These are phyloP conservation scores for Microctenopoma lineatum DNA, from an alignment of 2,797 vertebrate genomes.

Conservation along the genomic window DNA sequence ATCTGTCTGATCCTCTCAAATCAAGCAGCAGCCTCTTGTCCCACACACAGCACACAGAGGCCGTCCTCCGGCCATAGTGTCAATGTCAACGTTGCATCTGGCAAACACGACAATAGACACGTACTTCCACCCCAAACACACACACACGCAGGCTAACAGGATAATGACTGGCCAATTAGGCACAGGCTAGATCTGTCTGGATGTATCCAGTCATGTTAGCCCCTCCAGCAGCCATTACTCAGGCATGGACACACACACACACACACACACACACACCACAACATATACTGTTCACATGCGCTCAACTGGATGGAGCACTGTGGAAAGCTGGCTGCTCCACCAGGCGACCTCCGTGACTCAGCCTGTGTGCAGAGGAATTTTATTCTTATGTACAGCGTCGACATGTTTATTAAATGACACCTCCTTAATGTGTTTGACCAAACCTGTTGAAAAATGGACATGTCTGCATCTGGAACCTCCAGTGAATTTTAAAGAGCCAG, in stretches of 20 bases:
- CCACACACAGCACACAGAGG: conserved; percentile 25
- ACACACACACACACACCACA: conserved; percentile 1
- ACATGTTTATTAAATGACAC: background rate
- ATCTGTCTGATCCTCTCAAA: conserved; percentile 68
- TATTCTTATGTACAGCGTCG: background rate
- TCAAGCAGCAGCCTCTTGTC: conserved; percentile 53
- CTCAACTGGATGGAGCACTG: conserved; percentile 49
- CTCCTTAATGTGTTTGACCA: too few species aligned
- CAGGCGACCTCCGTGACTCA: conserved; percentile 48
- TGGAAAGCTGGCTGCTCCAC: conserved; percentile 58
- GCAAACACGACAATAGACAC: conserved; percentile 63
- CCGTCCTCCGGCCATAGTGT: conserved; percentile 68
- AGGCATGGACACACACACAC: conserved; percentile 67
- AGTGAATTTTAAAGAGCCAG: too few species aligned
- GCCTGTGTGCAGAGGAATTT: background rate
- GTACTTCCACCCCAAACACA: conserved; percentile 30
- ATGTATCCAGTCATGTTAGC: conserved; percentile 74
- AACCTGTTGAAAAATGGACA: too few species aligned
- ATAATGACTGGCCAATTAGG: conserved; percentile 82
- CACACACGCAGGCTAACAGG: conserved; percentile 66
- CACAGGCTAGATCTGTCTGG: conserved; percentile 77
- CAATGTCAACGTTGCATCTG: conserved; percentile 67
- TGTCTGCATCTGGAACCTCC: too few species aligned
- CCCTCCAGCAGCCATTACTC: conserved; percentile 74
- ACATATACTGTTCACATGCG: conserved; percentile 34